Evolutionary conservation across 1,140 invertebrate genomes (phyloP).

Genomic region (Heliconius congener): DNA sequence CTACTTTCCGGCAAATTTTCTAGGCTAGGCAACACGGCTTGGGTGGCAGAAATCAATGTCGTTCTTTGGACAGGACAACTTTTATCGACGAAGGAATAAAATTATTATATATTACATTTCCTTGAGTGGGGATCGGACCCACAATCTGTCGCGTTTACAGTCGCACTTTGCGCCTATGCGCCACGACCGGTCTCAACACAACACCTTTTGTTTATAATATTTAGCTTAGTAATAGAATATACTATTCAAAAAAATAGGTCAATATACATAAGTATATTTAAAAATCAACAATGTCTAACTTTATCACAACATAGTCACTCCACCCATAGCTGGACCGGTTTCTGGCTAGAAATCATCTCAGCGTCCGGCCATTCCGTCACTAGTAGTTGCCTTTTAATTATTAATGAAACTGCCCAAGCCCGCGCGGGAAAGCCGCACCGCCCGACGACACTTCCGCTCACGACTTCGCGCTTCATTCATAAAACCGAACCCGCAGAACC

Average conservation of each 20-base stretch:
- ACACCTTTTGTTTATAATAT: too few species aligned
- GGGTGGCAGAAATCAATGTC: too few species aligned
- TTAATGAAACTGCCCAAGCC: conserved; percentile 73
- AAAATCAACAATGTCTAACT: conserved; percentile 19
- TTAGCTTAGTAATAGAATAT: not conserved
- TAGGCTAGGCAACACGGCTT: too few species aligned
- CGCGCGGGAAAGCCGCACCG: conserved; percentile 78
- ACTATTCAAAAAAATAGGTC: conserved; percentile 19
- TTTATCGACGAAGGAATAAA: too few species aligned
- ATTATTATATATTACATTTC: too few species aligned
- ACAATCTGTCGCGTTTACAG: too few species aligned
- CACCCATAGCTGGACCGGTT: conserved; percentile 42
- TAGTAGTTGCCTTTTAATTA: conserved; percentile 77
- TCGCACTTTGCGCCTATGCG: too few species aligned
- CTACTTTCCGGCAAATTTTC: too few species aligned
- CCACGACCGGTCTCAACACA: too few species aligned
- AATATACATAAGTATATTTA: conserved; percentile 19
- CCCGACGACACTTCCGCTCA: conserved; percentile 74
- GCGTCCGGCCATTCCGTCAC: conserved; percentile 75
- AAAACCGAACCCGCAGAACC: conserved; percentile 54
- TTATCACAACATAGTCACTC: conserved; percentile 23
- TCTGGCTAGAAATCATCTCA: conserved; percentile 74
- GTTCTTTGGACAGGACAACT: too few species aligned
- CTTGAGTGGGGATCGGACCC: too few species aligned
- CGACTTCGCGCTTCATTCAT: conserved; percentile 79